Evolutionary conservation across 2,113 vertebrate species (phyloP).

Genomic region (Sylvietta virens): DNA sequence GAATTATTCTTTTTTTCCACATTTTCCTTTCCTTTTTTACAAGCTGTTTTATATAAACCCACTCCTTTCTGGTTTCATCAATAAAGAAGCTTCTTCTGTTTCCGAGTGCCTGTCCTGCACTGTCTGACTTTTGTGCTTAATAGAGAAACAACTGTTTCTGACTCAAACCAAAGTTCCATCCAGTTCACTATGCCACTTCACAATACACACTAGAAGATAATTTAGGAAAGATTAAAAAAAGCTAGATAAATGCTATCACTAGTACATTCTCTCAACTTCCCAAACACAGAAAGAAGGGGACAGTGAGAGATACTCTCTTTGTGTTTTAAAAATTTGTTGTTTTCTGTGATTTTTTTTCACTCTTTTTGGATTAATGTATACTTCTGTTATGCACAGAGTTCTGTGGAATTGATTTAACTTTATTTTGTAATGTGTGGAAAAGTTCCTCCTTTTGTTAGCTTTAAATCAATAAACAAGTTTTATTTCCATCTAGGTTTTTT

Average conservation of each 20-base stretch:
- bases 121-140: neutral
- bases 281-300: neutral
- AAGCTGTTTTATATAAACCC: neutral
- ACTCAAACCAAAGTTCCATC: neutral
- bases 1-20: neutral
- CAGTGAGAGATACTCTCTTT: neutral
- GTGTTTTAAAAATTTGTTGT: neutral
- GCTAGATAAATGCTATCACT: neutral
- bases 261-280: neutral
- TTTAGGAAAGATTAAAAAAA: neutral
- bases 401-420: neutral
- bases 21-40: neutral
- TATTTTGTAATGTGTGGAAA: neutral
- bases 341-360: neutral
- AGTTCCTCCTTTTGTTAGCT: neutral
- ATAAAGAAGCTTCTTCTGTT: neutral
- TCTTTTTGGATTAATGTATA: neutral
- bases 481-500: neutral
- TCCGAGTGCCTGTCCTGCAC: neutral
- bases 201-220: neutral
- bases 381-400: neutral
- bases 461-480: neutral
- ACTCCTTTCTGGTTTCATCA: neutral
- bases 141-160: neutral
- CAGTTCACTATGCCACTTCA: neutral